Conservation (phyloP, 2,113 vertebrate genomes). For the Misgurnus mizolepis region DNA sequence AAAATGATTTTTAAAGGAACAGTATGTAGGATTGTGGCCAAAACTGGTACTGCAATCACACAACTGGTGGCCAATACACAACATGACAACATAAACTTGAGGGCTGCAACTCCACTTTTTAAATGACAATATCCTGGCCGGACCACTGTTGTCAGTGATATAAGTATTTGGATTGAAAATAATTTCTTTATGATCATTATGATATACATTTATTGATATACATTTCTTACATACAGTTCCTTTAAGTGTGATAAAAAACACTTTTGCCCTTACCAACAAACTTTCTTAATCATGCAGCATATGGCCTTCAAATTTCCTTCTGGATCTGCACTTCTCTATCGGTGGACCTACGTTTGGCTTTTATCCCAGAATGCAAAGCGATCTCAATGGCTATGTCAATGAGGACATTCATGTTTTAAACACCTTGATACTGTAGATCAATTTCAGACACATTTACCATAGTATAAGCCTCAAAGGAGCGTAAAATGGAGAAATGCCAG, state of each 20-base stretch:
- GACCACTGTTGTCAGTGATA: too few species aligned
- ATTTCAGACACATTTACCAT: not conserved
- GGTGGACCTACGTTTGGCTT: not conserved
- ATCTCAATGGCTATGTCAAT: not conserved
- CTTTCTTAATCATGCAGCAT: constrained; percentile 32
- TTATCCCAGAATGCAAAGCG: not conserved
- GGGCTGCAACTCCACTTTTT: too few species aligned
- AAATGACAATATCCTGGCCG: too few species aligned
- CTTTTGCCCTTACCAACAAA: not conserved
- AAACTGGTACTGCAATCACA: too few species aligned
- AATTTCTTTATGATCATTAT: too few species aligned
- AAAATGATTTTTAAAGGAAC: too few species aligned
- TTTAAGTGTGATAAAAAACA: not conserved
- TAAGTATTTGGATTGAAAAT: too few species aligned
- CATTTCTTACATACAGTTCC: too few species aligned
- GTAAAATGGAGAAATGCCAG: constrained; percentile 16
- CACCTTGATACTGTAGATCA: constrained; percentile 5
- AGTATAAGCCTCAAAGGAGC: not conserved
- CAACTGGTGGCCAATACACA: too few species aligned
- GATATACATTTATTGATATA: too few species aligned
- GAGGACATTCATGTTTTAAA: not conserved
- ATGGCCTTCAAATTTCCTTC: constrained; percentile 41
- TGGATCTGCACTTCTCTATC: constrained; percentile 25
- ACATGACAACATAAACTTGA: too few species aligned
- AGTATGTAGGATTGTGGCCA: not conserved